Base-by-base conservation (phyloP, 2,888 invertebrate species). In the Torymus aiolomorphi region DNA sequence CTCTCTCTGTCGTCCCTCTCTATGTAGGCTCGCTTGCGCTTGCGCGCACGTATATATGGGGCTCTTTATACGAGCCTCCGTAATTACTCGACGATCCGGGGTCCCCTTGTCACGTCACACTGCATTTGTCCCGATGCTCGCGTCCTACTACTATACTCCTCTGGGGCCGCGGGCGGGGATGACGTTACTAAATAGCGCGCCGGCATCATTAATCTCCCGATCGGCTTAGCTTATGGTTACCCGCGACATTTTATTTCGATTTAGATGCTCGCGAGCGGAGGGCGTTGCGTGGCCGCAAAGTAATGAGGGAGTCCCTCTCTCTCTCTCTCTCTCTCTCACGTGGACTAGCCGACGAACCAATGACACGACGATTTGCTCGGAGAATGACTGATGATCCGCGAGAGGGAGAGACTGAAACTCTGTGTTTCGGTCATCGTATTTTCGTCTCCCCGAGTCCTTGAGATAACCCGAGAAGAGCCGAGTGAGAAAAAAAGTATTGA, bases 291-390 rank as follows among this genome's bases (percentile, higher is more conserved):
- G 51, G 24, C 73, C 77, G 70, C 76, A 72, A 76, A 69, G 80
- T 80, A 76, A 76, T 72, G 76, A 80, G 76, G 20, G 63, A 66
- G 20, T 49, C 1, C n/a, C 69, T 62, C 11, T 42, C 51, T 20
- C 66, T 49, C 11, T 42, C 51, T 20, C 66, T 49, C 54, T 49
- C 67, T 42, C 18, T 24, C 31, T 12, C 76, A 10, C 42, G 42
- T 16, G 51, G 20, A 5, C 51, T 31, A 31, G 13, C 52, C 11
- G 57, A 66, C 67, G 76, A 84, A 83, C 83, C 83, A 86, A 85
- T 86, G 86, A 86, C 86, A 84, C 82, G 84, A 83, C 84, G 82
- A 84, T 86, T 86, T 84, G 85, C 85, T 83, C 82, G 83, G 78
- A 82, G 83, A 80, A 87, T 86, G 86, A 86, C 85, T 86, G 85